Evolutionary conservation across 2,113 vertebrate species (phyloP).

Genomic region (Amphilophus citrinellus): DNA sequence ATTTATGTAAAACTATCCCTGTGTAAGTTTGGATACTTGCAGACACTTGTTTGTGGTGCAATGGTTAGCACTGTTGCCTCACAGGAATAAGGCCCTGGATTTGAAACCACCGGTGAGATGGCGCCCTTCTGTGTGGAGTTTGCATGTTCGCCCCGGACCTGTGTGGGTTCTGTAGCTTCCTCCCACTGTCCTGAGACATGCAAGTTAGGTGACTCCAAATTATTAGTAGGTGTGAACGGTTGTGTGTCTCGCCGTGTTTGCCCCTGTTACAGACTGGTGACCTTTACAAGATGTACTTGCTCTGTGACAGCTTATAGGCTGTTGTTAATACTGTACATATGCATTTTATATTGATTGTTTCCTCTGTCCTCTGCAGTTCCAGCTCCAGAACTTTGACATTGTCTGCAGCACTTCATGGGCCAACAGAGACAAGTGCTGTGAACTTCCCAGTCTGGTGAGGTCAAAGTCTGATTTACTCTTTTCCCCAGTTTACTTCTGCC

Average conservation of each 20-base stretch:
- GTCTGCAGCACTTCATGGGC: slow-evolving; percentile 95
- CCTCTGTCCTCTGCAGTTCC: slow-evolving; percentile 84
- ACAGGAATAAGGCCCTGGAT: neutral
- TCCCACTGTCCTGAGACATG: neutral
- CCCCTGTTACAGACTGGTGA: neutral
- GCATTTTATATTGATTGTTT: neutral
- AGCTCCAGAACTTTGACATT: slow-evolving; percentile 97
- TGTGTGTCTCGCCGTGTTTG: neutral
- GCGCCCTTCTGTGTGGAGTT: neutral
- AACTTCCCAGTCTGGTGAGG: slow-evolving; percentile 95
- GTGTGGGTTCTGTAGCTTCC: neutral
- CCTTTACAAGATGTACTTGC: too few species aligned
- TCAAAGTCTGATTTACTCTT: neutral
- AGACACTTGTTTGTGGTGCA: neutral
- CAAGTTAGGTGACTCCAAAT: too few species aligned
- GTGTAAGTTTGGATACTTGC: neutral
- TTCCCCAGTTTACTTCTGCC: neutral
- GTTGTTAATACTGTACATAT: neutral
- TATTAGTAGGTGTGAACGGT: neutral
- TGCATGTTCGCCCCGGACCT: neutral
- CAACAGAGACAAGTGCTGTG: slow-evolving; percentile 94
- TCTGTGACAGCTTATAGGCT: neutral
- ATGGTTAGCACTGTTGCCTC: neutral
- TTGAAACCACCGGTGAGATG: neutral
- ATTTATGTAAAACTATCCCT: neutral